Evolutionary conservation across 2,113 vertebrate genomes (phyloP).

Genomic region (Ictalurus furcatus): DNA sequence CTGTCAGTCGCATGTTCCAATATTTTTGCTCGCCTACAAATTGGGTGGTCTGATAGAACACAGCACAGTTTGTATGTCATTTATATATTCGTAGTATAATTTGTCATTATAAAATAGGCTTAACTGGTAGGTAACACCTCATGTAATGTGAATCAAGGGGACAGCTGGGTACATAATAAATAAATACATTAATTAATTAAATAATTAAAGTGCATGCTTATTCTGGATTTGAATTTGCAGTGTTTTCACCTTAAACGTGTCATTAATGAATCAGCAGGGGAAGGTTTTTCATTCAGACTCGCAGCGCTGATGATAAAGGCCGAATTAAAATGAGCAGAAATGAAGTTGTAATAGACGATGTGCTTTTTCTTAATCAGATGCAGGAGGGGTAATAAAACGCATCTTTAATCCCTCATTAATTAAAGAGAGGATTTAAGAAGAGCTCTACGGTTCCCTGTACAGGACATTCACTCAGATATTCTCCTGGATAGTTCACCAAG

Average conservation of each 20-base stretch:
- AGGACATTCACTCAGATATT: background rate
- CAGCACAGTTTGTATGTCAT: too few relatives aligned
- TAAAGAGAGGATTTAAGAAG: conserved; percentile 36
- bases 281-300: background rate
- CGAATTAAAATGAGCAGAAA: conserved; percentile 15
- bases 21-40: too few relatives aligned
- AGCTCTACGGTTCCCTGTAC: background rate
- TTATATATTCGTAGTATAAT: too few relatives aligned
- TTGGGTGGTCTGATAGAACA: too few relatives aligned
- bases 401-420: conserved; percentile 47
- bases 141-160: background rate
- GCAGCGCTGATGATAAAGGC: conserved; percentile 14
- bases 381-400: conserved; percentile 16
- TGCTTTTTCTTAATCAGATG: conserved; percentile 44
- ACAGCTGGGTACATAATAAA: background rate
- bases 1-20: too few relatives aligned
- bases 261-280: background rate
- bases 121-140: background rate
- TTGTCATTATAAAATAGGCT: background rate
- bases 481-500: background rate
- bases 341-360: conserved; percentile 33
- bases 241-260: background rate
- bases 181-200: background rate
- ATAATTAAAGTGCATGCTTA: background rate
- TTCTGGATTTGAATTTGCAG: background rate